Evolutionary conservation across 1,140 invertebrate species (phyloP).

Genomic region (Diorhabda carinulata): DNA sequence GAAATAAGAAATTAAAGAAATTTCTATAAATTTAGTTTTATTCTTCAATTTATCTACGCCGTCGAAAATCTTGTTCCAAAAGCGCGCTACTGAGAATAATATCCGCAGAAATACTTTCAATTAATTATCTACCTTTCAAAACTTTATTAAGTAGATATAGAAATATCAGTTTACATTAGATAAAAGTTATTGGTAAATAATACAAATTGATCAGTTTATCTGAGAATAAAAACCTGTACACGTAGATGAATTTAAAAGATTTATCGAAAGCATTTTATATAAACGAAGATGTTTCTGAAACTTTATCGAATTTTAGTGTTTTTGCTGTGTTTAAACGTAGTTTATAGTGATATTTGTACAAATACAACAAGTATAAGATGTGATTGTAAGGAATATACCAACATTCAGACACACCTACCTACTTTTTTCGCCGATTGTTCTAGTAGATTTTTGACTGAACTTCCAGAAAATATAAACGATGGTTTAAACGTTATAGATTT

Average conservation of each 20-base stretch:
- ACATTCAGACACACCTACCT: constrained; percentile 17
- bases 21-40: too few species aligned
- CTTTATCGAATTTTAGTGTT: background rate
- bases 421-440: constrained; percentile 31
- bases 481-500: constrained; percentile 36
- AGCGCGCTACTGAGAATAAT: too few species aligned
- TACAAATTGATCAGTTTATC: background rate
- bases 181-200: background rate
- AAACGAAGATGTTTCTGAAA: background rate
- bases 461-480: constrained; percentile 30
- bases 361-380: constrained; percentile 16
- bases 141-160: too few species aligned
- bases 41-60: too few species aligned
- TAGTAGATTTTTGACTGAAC: constrained; percentile 21
- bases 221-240: constrained; percentile 5
- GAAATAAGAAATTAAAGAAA: too few species aligned
- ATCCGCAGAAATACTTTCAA: too few species aligned
- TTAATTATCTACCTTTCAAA: too few species aligned
- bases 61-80: too few species aligned
- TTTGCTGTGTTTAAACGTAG: background rate
- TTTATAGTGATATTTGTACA: constrained; percentile 4
- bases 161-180: background rate
- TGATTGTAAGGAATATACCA: constrained; percentile 20
- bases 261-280: background rate
- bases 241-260: background rate